Base-by-base conservation (phyloP, 2,797 vertebrate genomes). In the Sebastes dallii region DNA sequence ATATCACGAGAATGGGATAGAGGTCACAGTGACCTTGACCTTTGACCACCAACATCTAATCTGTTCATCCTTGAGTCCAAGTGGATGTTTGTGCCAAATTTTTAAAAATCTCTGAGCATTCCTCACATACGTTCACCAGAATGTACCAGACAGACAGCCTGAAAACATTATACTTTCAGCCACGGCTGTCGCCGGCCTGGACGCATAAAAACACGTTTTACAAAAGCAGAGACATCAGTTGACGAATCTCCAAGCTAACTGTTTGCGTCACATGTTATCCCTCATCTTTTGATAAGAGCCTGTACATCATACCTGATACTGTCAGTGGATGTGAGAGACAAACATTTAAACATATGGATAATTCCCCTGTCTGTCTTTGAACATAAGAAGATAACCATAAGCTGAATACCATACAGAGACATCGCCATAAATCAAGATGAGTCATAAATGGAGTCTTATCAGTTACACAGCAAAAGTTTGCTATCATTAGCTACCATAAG, bases 331-430 rank as follows among this genome's bases (percentile, higher is more conserved):
- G 34, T 55, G 60, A 69, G 75, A 75, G 27, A 3, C 39, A 81
- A 83, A 75, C 22, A 69, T 86, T 90, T 64, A n/a, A 72, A 86
- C 86, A 82, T 75, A 82, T 85, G 85, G 39, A 52, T 34, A 24
- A 71, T 65, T 87, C 78, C 76, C 68, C 67, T 62, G 32, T 66
- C 81, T 74, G 60, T 66, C 29, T 66, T 75, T 79, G 64, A 50
- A 54, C 25, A 71, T 24, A 24, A 78, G 20, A 60, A 24, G 55
- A 34, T 30, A 50, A 34, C 20, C 25, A 5, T 66, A 24, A 70
- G 42, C 60, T 65, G 30, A 64, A 64, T 24, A 46, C 20, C 60
- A 71, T 32, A 52, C 61, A 52, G 11, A 10, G 8, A 61, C 24
- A 16, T 24, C 4, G 7, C 25, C 20, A 22, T 3, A 8, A 58